Percentiles rank a stretch among this genome's conserved stretches.
Conservation (phyloP, 2,888 invertebrate species). For the Drosophila subsilvestris region DNA sequence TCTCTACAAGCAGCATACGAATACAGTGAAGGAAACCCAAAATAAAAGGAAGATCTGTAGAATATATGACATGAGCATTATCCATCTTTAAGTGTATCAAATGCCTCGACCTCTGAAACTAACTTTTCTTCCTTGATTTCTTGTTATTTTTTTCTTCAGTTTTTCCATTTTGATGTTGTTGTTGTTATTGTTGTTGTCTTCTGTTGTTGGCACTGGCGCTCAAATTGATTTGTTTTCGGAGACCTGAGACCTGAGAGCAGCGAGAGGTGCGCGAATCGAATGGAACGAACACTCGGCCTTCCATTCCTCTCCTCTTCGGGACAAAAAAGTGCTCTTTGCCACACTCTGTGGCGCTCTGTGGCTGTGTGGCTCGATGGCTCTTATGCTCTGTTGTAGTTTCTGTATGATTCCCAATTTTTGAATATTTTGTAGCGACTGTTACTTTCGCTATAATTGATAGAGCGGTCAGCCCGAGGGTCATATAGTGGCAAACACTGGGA, state of each 20-base stretch:
- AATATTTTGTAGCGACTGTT: conserved; percentile 53
- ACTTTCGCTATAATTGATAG: conserved; percentile 43
- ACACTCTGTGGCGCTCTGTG: conserved; percentile 59
- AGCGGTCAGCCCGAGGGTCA: conserved; percentile 19
- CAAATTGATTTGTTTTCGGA: conserved; percentile 63
- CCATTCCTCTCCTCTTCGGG: not conserved
- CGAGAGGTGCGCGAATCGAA: conserved; percentile 28
- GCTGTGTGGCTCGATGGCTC: conserved; percentile 34
- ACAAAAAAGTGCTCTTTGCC: conserved; percentile 42
- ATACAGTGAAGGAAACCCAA: too few relatives aligned
- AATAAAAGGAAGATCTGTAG: too few relatives aligned
- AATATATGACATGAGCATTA: too few relatives aligned
- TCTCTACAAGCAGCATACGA: too few relatives aligned
- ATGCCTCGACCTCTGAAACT: too few relatives aligned
- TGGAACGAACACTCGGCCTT: conserved; percentile 10
- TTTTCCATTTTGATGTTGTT: conserved; percentile 7
- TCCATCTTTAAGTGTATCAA: too few relatives aligned
- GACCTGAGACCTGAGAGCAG: conserved; percentile 16
- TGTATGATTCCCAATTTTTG: conserved; percentile 47
- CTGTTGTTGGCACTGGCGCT: conserved; percentile 26
- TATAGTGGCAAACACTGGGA: conserved; percentile 50
- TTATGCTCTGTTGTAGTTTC: conserved; percentile 47
- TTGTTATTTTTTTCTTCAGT: not conserved
- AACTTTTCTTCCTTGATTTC: conserved; percentile 10
- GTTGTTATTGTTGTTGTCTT: conserved; percentile 2